Evolutionary conservation across 2,888 invertebrate genomes (phyloP).

Genomic region (Athripsodes cinereus): DNA sequence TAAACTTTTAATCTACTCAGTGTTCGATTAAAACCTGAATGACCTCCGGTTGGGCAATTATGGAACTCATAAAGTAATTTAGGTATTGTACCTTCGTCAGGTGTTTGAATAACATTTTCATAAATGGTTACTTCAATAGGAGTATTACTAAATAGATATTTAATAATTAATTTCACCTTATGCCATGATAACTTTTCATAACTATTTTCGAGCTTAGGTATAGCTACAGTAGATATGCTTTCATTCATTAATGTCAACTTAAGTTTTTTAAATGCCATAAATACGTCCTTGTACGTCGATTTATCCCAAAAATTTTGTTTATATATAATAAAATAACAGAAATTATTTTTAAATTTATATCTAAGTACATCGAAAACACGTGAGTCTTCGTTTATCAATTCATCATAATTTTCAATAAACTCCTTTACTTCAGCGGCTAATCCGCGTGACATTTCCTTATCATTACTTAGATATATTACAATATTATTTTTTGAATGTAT

Average conservation of each 20-base stretch:
- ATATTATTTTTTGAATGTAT: background rate
- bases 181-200: slow-evolving; percentile 20
- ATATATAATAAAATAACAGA: slow-evolving; percentile 18
- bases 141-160: slow-evolving; percentile 26
- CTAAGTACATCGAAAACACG: background rate
- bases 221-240: slow-evolving; percentile 19
- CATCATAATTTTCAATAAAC: background rate
- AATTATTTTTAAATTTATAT: slow-evolving; percentile 3
- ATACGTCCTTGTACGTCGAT: slow-evolving; percentile 27
- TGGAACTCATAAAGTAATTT: slow-evolving; percentile 25
- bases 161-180: slow-evolving; percentile 25
- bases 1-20: slow-evolving; percentile 29
- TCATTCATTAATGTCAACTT: slow-evolving; percentile 11
- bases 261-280: slow-evolving; percentile 22
- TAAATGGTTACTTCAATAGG: slow-evolving; percentile 21
- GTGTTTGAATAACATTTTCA: slow-evolving; percentile 14
- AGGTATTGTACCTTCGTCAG: slow-evolving; percentile 5
- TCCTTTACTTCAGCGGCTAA: background rate
- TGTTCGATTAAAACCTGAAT: slow-evolving; percentile 27
- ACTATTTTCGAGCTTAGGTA: slow-evolving; percentile 11
- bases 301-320: slow-evolving; percentile 26
- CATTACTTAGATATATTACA: background rate
- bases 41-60: slow-evolving; percentile 24
- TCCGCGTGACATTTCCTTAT: background rate
- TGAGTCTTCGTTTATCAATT: background rate